Evolutionary conservation across 2,888 invertebrate species (phyloP), one percentile per base, ranked within the genome.

Genomic region (Chouioia cunea): DNA sequence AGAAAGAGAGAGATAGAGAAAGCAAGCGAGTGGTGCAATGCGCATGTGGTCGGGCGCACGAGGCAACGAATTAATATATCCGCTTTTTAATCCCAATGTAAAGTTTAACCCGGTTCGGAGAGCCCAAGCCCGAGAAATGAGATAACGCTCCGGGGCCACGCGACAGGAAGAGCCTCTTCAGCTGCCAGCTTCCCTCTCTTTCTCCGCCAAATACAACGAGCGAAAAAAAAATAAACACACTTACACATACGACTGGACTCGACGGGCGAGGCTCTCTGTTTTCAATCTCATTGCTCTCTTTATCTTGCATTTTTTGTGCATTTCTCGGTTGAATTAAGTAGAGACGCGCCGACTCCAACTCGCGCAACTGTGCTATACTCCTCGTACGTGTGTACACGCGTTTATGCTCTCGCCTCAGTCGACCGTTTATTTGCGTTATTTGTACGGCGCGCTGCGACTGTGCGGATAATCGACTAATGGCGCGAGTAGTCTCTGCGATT

Each of bases 21-120:
- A 27, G 27, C 27, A 36, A 14, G 4, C 56, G 10, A 16, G 15
- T 47, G 16, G 46, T 23, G 16, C 64, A 10, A 36, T 36, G 22
- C 46, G 23, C 65, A 20, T 22, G 43, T 36, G 54, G 10, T 44
- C 56, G 73, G 71, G 63, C 69, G 67, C 71, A 71, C 71, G 74
- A 70, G 50, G 23, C 69, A 77, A 75, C 80, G 82, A 85, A 84
- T 85, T 83, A 84, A 83, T 85, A 82, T 85, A 85, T 85, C 84
- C 84, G 84, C 83, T 84, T 84, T 84, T 83, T 84, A 84, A 84
- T 84, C 83, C 83, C 82, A 84, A 83, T 84, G 83, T 81, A 84
- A 81, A 82, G 83, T 82, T 82, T 83, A 83, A 85, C 79, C 83
- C 77, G 65, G 77, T 78, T 77, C 77, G 78, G 80, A 80, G 82